Conservation (phyloP, 2,888 invertebrate genomes). For the Acanthosepion lycidas region DNA sequence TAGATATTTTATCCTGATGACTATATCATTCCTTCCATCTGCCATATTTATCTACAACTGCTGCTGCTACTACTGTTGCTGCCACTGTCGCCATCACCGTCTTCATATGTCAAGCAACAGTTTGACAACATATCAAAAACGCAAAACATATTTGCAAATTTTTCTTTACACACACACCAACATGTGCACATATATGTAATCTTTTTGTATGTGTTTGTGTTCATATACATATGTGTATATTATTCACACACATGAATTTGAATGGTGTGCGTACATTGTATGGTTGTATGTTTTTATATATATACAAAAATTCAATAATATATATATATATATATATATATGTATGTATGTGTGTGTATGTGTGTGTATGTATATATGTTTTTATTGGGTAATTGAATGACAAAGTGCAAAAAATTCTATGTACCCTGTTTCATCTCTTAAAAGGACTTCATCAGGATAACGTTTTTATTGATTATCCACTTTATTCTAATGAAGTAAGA, state of each 20-base stretch:
- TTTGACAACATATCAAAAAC: not conserved
- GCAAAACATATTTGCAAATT: not conserved
- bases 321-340: no score
- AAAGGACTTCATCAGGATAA: no score
- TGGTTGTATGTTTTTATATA: conserved; percentile 42
- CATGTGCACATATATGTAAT: not conserved
- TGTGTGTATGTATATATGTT: not conserved
- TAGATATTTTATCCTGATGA: conserved; percentile 57
- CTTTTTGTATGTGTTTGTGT: not conserved
- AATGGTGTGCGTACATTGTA: not conserved
- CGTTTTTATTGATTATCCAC: no score
- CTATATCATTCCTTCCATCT: not conserved
- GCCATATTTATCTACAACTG: not conserved
- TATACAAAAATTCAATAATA: conserved; percentile 50
- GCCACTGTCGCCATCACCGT: not conserved
- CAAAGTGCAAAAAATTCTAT: no score
- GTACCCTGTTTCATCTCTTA: no score
- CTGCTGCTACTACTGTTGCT: not conserved
- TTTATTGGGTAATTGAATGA: not conserved
- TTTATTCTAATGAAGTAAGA: no score
- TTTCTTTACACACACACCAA: not conserved
- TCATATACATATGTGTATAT: not conserved
- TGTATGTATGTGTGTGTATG: no score
- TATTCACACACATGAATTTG: not conserved
- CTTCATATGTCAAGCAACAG: not conserved